Evolutionary conservation across 1,140 invertebrate species (phyloP).

Genomic region (Bombus impatiens): DNA sequence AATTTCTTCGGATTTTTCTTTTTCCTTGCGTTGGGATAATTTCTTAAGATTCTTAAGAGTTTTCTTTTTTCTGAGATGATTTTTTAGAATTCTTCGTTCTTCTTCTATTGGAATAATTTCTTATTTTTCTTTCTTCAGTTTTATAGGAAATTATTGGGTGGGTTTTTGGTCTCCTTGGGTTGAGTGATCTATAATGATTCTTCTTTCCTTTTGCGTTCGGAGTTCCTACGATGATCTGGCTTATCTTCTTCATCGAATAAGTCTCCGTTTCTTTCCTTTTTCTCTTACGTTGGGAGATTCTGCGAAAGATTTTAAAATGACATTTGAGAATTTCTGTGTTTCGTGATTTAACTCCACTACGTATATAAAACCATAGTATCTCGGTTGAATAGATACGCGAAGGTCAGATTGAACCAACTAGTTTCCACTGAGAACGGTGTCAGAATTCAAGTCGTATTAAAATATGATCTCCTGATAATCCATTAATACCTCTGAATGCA

Average conservation of each 20-base stretch:
- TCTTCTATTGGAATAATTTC: no score
- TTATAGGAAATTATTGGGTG: no score
- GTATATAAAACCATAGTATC: no score
- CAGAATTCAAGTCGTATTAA: background rate
- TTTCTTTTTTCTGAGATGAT: background rate
- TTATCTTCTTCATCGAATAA: no score
- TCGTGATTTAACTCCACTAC: no score
- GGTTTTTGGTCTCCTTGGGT: no score
- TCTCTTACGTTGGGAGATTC: no score
- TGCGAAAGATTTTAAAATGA: no score
- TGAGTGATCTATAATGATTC: background rate
- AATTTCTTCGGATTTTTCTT: background rate
- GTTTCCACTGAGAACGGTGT: background rate
- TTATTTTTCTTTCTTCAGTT: background rate
- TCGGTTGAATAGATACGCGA: background rate
- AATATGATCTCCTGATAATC: background rate
- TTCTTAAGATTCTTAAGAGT: background rate
- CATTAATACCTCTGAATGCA: no score
- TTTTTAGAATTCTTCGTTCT: background rate
- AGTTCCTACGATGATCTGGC: background rate
- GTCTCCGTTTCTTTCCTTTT: no score
- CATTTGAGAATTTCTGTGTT: no score
- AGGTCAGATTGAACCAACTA: background rate
- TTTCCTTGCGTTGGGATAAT: background rate
- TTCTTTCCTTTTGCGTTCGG: background rate